These are phyloP conservation scores for Microcaecilia unicolor DNA, from an alignment of 2,797 vertebrate species.

Conservation along the genomic window DNA sequence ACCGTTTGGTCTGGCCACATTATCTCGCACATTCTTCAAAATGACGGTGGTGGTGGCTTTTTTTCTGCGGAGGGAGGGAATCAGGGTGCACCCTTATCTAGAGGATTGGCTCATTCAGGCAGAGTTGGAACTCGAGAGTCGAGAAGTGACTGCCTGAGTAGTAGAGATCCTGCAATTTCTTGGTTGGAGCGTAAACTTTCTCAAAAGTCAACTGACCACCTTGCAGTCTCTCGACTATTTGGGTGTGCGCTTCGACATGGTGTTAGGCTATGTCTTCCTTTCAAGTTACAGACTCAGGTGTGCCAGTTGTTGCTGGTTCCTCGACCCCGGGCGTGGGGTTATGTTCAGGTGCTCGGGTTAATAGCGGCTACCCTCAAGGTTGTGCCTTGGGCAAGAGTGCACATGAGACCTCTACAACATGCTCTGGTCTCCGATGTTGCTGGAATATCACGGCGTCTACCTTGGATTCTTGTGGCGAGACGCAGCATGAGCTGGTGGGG, in stretches of 20 bases:
- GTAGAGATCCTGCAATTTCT: not conserved
- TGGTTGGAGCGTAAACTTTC: not conserved
- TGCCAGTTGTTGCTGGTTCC: too few relatives aligned
- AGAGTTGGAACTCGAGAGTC: too few relatives aligned
- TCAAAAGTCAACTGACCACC: not conserved
- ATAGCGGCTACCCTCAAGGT: not conserved
- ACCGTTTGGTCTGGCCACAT: not conserved
- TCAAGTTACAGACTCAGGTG: too few relatives aligned
- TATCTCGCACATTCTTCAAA: not conserved
- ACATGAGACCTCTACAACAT: too few relatives aligned
- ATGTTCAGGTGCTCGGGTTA: too few relatives aligned
- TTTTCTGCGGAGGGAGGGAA: not conserved
- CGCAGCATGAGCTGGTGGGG: too few relatives aligned
- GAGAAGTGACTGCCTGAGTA: not conserved
- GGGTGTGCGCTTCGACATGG: not conserved
- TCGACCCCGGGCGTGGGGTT: too few relatives aligned
- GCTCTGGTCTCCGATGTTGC: too few relatives aligned
- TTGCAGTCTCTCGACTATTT: not conserved
- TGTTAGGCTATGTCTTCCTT: too few relatives aligned
- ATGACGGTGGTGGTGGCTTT: not conserved
- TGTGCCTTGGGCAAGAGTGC: not conserved
- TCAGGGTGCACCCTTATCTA: not conserved
- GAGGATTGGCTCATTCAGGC: not conserved
- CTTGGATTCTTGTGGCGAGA: too few relatives aligned
- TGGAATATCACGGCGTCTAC: too few relatives aligned